These are phyloP conservation scores for Anguilla anguilla DNA, from an alignment of 2,797 vertebrate species.

Conservation along the genomic window DNA sequence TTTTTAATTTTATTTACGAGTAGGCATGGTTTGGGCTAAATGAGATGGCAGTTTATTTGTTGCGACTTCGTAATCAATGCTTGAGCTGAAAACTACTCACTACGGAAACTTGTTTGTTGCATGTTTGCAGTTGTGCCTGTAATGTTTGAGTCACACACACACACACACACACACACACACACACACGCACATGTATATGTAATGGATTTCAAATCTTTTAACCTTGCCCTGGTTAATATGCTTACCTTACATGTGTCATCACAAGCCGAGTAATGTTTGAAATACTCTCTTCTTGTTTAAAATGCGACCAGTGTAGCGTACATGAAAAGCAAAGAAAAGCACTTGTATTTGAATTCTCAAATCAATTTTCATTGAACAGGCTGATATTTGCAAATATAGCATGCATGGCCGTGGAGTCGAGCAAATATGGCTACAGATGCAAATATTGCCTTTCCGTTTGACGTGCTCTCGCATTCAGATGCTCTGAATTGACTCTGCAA, in stretches of 20 bases:
- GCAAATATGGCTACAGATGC: background rate
- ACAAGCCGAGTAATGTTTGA: background rate
- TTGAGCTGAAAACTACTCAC: background rate
- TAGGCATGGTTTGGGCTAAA: background rate
- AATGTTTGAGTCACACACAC: background rate
- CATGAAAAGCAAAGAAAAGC: background rate
- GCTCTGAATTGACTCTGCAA: background rate
- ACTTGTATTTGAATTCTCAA: background rate
- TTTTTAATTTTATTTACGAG: conserved; percentile 10
- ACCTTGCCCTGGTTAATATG: no score
- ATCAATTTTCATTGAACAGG: background rate
- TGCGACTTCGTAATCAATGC: background rate
- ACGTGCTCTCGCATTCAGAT: background rate
- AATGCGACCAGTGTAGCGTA: background rate
- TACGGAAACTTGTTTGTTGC: background rate
- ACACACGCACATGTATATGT: no score
- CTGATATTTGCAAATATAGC: background rate
- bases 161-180: no score
- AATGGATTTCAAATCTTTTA: no score
- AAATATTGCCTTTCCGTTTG: background rate
- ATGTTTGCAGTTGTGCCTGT: background rate
- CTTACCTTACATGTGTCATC: background rate
- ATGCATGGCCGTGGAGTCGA: background rate
- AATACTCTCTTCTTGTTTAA: background rate
- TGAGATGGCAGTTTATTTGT: background rate